Base-by-base conservation (phyloP, 2,888 invertebrate genomes). In the Hirtodrosophila alboralis region DNA sequence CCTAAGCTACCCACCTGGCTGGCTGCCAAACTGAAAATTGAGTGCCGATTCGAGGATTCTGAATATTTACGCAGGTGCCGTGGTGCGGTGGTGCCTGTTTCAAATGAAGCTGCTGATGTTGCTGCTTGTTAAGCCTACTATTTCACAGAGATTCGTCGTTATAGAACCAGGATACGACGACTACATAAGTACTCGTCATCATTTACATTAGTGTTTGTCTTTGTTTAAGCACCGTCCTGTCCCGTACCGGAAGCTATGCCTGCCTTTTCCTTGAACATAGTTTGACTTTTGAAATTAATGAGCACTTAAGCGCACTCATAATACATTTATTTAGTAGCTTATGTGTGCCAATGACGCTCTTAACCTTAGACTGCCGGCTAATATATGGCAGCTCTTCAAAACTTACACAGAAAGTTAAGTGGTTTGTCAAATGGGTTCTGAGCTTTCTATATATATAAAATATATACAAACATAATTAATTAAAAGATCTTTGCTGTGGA, bases 301-400 rank as follows among this genome's bases (percentile, higher is more conserved):
- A 85, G 85, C 80, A 85, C 80, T 80, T 85, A 84, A 84, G 85
- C 85, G 72, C 79, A 80, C 85, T 72, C 85, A 84, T 80, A 84
- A 76, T 77, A 84, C 84, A 77, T 77, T 77, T 77, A 84, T 77
- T 76, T 73, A 64, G 54, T 56, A 33, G 53, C 62, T 44, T 57
- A 38, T 65, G 65, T 47, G 62, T 68, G 65, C 53, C 48, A 52
- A 61, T 68, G 68, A 67, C 68, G 44, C 47, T 28, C 36, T 37
- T 2, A n/a, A 51, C 58, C 40, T 41, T 9, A 13, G 40, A 65
- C 36, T 38, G 65, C 21, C 52, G 45, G 26, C 57, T 40, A n/a
- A 38, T 26, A 34, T 34, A 6, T 43, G 21, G 26, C 23, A 40
- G 16, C 56, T 53, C 14, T 37, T 41, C 45, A 53, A 47, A 43